These are phyloP conservation scores for Tragelaphus imberbis DNA, from an alignment of 2,113 vertebrate genomes.

Conservation along the genomic window DNA sequence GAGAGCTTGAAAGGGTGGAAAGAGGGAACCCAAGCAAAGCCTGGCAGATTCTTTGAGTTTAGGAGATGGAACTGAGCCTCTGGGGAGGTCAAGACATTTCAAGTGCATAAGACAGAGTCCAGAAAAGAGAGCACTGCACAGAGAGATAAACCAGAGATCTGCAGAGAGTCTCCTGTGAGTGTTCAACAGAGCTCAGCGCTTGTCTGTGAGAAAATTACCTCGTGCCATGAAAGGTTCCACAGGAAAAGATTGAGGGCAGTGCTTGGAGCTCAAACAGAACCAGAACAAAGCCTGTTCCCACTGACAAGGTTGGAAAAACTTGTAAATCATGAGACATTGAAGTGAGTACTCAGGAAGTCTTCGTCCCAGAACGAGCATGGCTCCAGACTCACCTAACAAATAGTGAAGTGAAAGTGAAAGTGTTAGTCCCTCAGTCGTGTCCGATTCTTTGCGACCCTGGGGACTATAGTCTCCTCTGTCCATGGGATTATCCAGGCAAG, in stretches of 20 bases:
- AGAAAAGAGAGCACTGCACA: not conserved
- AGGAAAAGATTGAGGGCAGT: not conserved
- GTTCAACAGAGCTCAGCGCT: not conserved
- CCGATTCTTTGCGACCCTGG: accelerated
- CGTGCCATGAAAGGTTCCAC: not conserved
- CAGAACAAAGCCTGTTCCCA: not conserved
- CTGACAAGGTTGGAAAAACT: not conserved
- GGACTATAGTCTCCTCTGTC: not conserved
- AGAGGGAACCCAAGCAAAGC: not conserved
- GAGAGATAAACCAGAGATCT: not conserved
- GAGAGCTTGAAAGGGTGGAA: not conserved
- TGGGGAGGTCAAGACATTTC: not conserved
- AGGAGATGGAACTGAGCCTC: not conserved
- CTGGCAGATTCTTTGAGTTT: not conserved
- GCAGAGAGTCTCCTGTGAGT: not conserved
- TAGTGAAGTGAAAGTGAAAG: not conserved
- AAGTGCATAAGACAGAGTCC: not conserved
- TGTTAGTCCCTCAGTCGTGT: not conserved
- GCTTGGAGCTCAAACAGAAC: not conserved
- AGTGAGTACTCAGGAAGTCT: not conserved
- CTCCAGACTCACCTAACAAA: not conserved
- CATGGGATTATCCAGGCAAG: not conserved
- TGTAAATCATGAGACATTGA: not conserved
- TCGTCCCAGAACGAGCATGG: not conserved
- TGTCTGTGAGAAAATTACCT: not conserved